Percentiles rank a stretch among this genome's conserved stretches.
These are phyloP conservation scores for Leiothrix lutea DNA, from an alignment of 2,113 vertebrate genomes.

Conservation along the genomic window DNA sequence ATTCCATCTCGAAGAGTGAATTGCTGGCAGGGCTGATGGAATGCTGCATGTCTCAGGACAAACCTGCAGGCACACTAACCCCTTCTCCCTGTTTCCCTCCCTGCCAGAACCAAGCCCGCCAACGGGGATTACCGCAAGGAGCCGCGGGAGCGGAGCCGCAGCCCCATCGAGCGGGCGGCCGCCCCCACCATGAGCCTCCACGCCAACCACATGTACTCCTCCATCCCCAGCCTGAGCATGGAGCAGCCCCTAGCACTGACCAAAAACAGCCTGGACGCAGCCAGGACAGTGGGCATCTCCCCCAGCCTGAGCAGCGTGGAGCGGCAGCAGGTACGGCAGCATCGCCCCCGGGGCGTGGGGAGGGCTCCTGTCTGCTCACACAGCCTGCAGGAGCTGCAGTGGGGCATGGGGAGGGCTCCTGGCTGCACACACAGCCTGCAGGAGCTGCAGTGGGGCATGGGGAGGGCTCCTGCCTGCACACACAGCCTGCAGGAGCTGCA, in stretches of 20 bases:
- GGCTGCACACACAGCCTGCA: too few relatives aligned
- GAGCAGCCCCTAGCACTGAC: slow-evolving; percentile 97
- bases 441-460: too few relatives aligned
- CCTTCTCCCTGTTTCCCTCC: not conserved
- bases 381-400: not conserved
- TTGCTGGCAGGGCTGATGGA: too few relatives aligned
- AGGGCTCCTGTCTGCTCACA: too few relatives aligned
- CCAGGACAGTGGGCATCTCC: slow-evolving; percentile 74
- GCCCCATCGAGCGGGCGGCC: slow-evolving; percentile 87
- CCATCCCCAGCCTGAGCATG: slow-evolving; percentile 88
- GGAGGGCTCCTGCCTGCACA: too few relatives aligned
- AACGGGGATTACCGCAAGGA: slow-evolving; percentile 94
- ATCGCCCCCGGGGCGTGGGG: too few relatives aligned
- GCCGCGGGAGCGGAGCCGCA: slow-evolving; percentile 88
- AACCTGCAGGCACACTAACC: not conserved
- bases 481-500: not conserved
- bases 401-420: too few relatives aligned
- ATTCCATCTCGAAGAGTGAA: not conserved
- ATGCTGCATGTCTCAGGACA: not conserved
- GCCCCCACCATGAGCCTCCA: slow-evolving; percentile 85
- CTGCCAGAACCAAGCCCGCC: slow-evolving; percentile 85
- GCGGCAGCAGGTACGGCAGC: slow-evolving; percentile 88
- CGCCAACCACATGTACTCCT: slow-evolving; percentile 81
- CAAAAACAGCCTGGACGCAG: slow-evolving; percentile 88
- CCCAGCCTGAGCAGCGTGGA: slow-evolving; percentile 82